Evolutionary conservation across 2,113 vertebrate species (phyloP).

Genomic region (Excalfactoria chinensis): DNA sequence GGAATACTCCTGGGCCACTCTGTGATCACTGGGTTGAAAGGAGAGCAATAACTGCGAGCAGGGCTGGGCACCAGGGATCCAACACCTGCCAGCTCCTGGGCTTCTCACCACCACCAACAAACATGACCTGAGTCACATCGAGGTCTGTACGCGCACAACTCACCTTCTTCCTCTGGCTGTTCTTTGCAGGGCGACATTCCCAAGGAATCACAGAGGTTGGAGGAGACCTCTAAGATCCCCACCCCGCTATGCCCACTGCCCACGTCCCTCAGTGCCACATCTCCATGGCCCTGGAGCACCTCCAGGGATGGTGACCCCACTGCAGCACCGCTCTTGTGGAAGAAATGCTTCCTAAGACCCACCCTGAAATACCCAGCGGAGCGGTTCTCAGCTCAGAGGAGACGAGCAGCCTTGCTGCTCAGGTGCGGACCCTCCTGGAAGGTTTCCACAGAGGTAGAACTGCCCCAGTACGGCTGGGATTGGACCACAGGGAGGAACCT

Average conservation of each 20-base stretch:
- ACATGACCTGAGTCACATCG: background rate
- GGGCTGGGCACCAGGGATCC: background rate
- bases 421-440: background rate
- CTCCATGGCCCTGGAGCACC: background rate
- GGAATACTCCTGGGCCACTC: background rate
- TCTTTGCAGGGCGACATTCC: background rate
- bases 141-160: background rate
- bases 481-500: background rate
- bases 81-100: background rate
- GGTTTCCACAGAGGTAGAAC: background rate
- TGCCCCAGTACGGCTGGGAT: background rate
- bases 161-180: background rate
- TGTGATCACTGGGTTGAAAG: rapidly evolving
- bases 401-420: background rate
- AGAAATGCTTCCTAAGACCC: background rate
- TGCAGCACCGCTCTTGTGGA: background rate
- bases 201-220: background rate
- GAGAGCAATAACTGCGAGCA: background rate
- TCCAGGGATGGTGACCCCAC: background rate
- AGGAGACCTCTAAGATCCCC: background rate
- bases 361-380: background rate
- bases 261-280: background rate
- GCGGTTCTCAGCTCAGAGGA: background rate
- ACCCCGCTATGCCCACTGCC: background rate
- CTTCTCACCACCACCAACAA: background rate